These are phyloP conservation scores for Orientallactaga sibirica DNA, from an alignment of 2,797 vertebrate species.

Conservation along the genomic window DNA sequence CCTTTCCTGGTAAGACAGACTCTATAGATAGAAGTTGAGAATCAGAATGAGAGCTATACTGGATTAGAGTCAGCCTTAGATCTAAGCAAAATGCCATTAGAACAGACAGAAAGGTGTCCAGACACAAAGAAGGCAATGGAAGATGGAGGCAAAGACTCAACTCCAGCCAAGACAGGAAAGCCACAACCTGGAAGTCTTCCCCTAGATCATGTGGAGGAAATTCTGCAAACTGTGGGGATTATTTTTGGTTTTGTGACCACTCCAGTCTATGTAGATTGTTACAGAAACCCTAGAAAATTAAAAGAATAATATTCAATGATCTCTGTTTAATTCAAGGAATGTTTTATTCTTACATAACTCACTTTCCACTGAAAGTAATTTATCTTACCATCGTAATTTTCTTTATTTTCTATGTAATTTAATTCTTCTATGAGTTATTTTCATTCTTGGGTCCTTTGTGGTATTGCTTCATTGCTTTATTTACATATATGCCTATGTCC, in stretches of 20 bases:
- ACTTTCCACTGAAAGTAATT: not conserved
- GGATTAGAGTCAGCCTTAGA: not conserved
- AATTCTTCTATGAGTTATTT: not conserved
- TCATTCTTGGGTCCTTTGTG: not conserved
- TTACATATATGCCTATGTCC: constrained; percentile 34
- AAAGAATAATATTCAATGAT: not conserved
- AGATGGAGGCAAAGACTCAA: not conserved
- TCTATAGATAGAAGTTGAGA: constrained; percentile 20
- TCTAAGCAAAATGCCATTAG: not conserved
- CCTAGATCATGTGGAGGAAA: not conserved
- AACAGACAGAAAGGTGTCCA: not conserved
- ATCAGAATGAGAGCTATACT: not conserved
- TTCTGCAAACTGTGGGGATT: not conserved
- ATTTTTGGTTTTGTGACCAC: constrained; percentile 30
- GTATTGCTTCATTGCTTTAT: constrained; percentile 25
- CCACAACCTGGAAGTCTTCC: not conserved
- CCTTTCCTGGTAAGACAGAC: not conserved
- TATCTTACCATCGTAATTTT: not conserved
- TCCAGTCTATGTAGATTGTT: not conserved
- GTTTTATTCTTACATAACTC: not conserved
- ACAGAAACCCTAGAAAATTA: not conserved
- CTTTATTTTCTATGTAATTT: constrained; percentile 22
- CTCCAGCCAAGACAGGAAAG: not conserved
- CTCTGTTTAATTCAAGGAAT: constrained; percentile 4
- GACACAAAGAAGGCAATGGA: not conserved